Conservation (phyloP, 2,888 invertebrate species). For the Falcaria lacertinaria region DNA sequence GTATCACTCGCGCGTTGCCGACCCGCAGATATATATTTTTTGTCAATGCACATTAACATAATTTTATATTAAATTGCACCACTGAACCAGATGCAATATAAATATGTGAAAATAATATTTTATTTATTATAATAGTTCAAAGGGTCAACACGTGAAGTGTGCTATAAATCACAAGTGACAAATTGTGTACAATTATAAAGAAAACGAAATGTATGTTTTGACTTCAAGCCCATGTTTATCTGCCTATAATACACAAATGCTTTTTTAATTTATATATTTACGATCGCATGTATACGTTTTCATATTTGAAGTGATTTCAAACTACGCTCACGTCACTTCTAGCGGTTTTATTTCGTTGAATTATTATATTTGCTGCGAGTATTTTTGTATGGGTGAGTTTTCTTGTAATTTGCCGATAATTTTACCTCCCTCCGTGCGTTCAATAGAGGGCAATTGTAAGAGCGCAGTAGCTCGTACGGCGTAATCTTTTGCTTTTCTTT, state of each 20-base stretch:
- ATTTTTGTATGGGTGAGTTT: slow-evolving; percentile 41
- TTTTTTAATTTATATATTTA: slow-evolving; percentile 3
- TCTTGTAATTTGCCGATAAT: slow-evolving; percentile 63
- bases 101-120: slow-evolving; percentile 1
- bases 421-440: slow-evolving; percentile 37
- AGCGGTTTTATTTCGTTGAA: slow-evolving; percentile 15
- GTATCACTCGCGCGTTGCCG: no score
- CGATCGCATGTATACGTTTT: slow-evolving; percentile 2
- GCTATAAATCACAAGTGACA: slow-evolving; percentile 34
- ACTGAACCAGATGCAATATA: slow-evolving; percentile 18
- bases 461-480: slow-evolving; percentile 51
- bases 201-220: slow-evolving; percentile 37
- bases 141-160: slow-evolving; percentile 22
- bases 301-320: slow-evolving; percentile 1
- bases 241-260: slow-evolving; percentile 17
- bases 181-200: slow-evolving; percentile 31
- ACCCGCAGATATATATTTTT: neutral
- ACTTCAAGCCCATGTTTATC: slow-evolving; percentile 34
- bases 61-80: no score
- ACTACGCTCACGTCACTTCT: slow-evolving; percentile 23
- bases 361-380: slow-evolving; percentile 37
- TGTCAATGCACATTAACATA: no score
- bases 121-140: slow-evolving; percentile 24
- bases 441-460: slow-evolving; percentile 61
- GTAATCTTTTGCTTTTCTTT: slow-evolving; percentile 45